Percentiles rank a stretch among this genome's conserved stretches.
phyloP scores from a whole-genome alignment of 2,888 invertebrate species.

The Tiliacea citrago region DNA sequence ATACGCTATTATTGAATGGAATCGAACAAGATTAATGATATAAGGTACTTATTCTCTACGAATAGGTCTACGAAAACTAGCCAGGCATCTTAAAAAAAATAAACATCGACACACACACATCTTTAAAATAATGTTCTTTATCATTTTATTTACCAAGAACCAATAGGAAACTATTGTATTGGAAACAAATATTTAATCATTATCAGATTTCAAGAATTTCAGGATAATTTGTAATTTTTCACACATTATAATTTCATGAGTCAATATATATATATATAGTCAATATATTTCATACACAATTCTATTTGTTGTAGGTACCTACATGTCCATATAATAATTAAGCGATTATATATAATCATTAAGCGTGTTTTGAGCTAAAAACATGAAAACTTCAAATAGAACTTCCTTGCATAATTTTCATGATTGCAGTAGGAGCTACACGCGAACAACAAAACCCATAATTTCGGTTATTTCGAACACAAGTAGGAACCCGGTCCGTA shows the following conservation, averaged over 20 bases:
- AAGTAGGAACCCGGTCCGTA: slow-evolving; percentile 47
- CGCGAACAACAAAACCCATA: slow-evolving; percentile 25
- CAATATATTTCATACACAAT: neutral
- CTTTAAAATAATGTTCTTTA: neutral
- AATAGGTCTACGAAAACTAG: neutral
- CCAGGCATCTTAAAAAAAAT: neutral
- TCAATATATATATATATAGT: too few species aligned
- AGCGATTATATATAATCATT: too few species aligned
- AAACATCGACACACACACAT: too few species aligned
- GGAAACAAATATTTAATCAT: neutral
- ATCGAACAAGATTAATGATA: neutral
- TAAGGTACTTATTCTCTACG: neutral
- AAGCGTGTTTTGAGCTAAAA: neutral
- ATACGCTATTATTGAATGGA: neutral
- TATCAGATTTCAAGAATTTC: too few species aligned
- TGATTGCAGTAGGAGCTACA: slow-evolving; percentile 13
- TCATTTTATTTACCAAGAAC: neutral
- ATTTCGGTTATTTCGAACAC: slow-evolving; percentile 48
- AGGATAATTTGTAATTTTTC: neutral
- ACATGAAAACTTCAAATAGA: neutral
- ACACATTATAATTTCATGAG: neutral
- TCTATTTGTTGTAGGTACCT: neutral
- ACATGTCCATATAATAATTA: too few species aligned
- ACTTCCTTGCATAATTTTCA: neutral
- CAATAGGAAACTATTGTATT: neutral